Base-by-base conservation (phyloP, 2,797 vertebrate genomes). In the Clarias platycephalus region DNA sequence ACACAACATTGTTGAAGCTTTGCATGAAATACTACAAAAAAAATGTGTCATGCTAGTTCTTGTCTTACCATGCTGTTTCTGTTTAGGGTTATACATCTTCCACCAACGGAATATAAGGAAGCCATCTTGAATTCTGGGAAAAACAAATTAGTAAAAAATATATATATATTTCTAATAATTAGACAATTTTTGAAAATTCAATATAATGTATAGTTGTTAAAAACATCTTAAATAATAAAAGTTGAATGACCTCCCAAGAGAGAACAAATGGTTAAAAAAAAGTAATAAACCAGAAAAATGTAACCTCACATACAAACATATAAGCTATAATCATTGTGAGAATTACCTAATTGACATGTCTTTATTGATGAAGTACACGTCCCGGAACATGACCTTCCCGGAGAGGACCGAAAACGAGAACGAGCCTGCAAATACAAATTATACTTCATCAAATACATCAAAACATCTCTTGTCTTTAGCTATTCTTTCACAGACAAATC, bases 71-170 rank as follows among this genome's bases (percentile, higher is more conserved):
- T 99, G 98, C 87, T 97, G 97, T 83, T 99, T 99, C 91, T 99
- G 98, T 91, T 98, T 99, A 62, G 98, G 98, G 91, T 98, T 99
- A 90, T 98, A 99, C 96, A 98, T 97, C 93, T 99, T 99, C 98
- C 98, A 99, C 98, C 98, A 99, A 5, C 97, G 97, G 93, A 99
- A 99, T 94, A 99, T 99, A 91, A 99, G 93, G 90, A 99, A 98
- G 87, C 97, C 98, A 91, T 99, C 98, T 89, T 99, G 98, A 93
- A 99, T 98, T 95, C 98, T 99, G 91, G 7, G 6, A 5, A 37
- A 37, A 37, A 37, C 4, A 37, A 37, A 37, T 37, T 5, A 5
- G 5, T 37, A 37, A 37, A 5, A 37, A 37, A 37, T 37, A 34
- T 34, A 34, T 34, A 34, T 34, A 34, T 34, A 26, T 75, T 28